These are phyloP conservation scores for Tamandua tetradactyla DNA, from an alignment of 2,797 vertebrate genomes.

Conservation along the genomic window DNA sequence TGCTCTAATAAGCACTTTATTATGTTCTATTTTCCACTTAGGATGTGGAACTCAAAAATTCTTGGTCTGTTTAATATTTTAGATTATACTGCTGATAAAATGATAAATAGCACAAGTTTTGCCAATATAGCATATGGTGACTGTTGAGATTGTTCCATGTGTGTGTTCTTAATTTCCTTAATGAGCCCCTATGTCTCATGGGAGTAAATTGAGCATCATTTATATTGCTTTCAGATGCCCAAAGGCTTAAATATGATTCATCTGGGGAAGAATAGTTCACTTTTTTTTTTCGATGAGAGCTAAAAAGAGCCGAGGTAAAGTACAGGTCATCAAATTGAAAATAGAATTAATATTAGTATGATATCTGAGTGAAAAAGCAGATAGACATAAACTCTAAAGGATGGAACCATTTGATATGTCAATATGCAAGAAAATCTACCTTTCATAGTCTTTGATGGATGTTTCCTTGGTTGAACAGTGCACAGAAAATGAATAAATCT, in stretches of 20 bases:
- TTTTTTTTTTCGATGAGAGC: background rate
- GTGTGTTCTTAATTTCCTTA: slow-evolving; percentile 59
- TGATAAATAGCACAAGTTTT: slow-evolving; percentile 43
- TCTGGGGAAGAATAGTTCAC: background rate
- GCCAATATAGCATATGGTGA: background rate
- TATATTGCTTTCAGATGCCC: slow-evolving; percentile 20
- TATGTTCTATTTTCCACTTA: slow-evolving; percentile 6
- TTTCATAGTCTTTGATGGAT: background rate
- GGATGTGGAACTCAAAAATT: background rate
- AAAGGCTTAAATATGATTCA: slow-evolving; percentile 10
- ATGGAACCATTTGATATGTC: background rate
- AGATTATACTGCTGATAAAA: slow-evolving; percentile 30
- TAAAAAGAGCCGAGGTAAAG: background rate
- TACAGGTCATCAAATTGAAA: background rate
- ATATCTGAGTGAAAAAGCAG: background rate
- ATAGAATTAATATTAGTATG: background rate
- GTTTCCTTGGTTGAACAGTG: background rate
- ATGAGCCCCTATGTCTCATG: background rate
- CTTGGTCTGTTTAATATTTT: slow-evolving; percentile 46
- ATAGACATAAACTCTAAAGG: background rate
- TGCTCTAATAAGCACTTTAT: background rate
- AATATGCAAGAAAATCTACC: background rate
- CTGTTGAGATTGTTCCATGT: slow-evolving; percentile 17
- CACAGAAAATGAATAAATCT: background rate
- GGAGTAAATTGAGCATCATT: background rate